Conservation (phyloP, 2,113 vertebrate species). For the Embiotoca jacksoni region DNA sequence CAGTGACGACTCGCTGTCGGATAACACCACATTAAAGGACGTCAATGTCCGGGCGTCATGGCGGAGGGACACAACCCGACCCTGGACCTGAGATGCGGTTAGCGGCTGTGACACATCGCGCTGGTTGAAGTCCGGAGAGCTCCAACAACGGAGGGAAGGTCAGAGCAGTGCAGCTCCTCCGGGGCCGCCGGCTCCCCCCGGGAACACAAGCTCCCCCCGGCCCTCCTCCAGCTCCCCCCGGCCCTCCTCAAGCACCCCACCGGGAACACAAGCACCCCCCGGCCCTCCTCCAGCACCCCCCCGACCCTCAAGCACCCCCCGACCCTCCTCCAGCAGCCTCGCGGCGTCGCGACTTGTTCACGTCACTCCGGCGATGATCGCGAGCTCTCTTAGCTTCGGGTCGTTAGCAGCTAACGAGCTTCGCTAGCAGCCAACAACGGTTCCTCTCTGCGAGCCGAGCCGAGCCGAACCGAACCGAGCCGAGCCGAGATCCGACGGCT, state of each 20-base stretch:
- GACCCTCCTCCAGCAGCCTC: background rate
- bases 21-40: slow-evolving; percentile 49
- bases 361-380: slow-evolving; percentile 43
- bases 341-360: slow-evolving; percentile 19
- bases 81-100: slow-evolving; percentile 7
- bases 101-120: slow-evolving; percentile 49
- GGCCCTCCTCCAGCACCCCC: no score
- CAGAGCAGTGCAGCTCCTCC: no score
- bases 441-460: slow-evolving; percentile 13
- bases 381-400: slow-evolving; percentile 44
- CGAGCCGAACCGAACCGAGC: background rate
- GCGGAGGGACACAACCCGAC: slow-evolving; percentile 6
- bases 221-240: no score
- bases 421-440: slow-evolving; percentile 21
- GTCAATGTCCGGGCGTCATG: slow-evolving; percentile 16
- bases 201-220: no score
- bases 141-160: no score
- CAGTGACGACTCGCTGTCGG: slow-evolving; percentile 42
- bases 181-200: no score
- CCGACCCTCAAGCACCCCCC: no score
- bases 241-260: no score
- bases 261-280: no score
- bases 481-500: slow-evolving; percentile 14
- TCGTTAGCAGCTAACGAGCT: slow-evolving; percentile 52
- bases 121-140: background rate